Percentiles rank a stretch among this genome's conserved stretches.
These are phyloP conservation scores for Stomorhina lunata DNA, from an alignment of 2,888 invertebrate genomes.

Conservation along the genomic window DNA sequence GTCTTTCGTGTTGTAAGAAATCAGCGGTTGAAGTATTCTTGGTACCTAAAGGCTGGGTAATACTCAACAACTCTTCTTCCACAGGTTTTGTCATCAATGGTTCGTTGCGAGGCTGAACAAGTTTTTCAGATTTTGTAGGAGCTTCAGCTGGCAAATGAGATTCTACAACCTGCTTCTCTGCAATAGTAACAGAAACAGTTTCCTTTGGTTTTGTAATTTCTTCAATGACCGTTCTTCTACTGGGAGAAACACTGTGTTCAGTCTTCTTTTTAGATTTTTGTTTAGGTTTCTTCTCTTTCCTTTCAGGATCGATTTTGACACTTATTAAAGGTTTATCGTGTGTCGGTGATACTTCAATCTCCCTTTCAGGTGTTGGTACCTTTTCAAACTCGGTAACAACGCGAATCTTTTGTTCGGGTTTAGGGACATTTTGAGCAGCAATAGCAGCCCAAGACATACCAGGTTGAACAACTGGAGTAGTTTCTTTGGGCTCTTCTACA, in stretches of 20 bases:
- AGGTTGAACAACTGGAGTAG: slow-evolving; percentile 48
- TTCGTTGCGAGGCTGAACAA: too few species aligned
- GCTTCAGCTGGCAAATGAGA: neutral
- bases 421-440: slow-evolving; percentile 74
- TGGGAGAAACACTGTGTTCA: slow-evolving; percentile 27
- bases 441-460: slow-evolving; percentile 76
- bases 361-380: neutral
- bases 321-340: slow-evolving; percentile 29
- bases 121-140: neutral
- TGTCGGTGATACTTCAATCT: neutral
- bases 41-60: neutral
- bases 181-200: neutral
- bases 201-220: slow-evolving; percentile 14
- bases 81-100: too few species aligned
- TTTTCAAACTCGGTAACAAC: slow-evolving; percentile 26
- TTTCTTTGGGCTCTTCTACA: neutral
- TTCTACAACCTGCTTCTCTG: neutral
- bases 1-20: slow-evolving; percentile 15
- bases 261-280: slow-evolving; percentile 47
- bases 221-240: neutral
- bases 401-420: slow-evolving; percentile 73
- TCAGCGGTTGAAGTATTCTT: neutral
- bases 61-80: neutral
- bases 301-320: slow-evolving; percentile 46
- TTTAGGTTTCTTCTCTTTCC: slow-evolving; percentile 48